Base-by-base conservation (phyloP, 2,113 vertebrate species). In the Odocoileus virginianus region DNA sequence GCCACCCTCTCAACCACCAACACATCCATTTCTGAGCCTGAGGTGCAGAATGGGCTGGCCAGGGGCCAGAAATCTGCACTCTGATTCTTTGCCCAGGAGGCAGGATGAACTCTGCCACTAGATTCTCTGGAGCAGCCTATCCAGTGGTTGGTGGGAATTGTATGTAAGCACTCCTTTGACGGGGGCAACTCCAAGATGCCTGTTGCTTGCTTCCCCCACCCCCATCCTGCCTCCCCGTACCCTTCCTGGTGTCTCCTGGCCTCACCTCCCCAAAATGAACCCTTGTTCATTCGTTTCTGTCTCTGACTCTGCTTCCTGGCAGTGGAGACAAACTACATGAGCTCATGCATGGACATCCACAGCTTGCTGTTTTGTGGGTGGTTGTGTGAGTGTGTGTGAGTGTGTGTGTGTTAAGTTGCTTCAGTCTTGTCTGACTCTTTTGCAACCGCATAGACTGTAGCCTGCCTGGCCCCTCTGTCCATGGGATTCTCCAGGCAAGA, bases 271-370 rank as follows among this genome's bases (percentile, higher is more conserved):
- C 67, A 6, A n/a, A 43, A 28, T 19, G 47, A 43, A 36, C 23
- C 5, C 40, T 33, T 8, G 3, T 15, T 4, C 27, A 3, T 33
- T 21, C 0, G 0, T 27, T 50, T 12, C 16, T 33, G 8, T 36
- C 25, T n/a, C 74, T 1, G 19, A 23, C 23, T 91, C 33, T 47
- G 28, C 33, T 27, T 28, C 45, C 74, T 45, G 3, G 0, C 13
- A 15, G 47, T 4, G 23, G 55, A 40, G 30, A 10, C 21, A 30
- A 15, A 4, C 54, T 2, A 30, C 11, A 0, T 15, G 25, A n/a
- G 57, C 14, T 40, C 17, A 23, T 1, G 1, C 16, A 1, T 21
- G 43, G 4, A 10, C 19, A 0, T 58, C 64, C 10, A 17, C 0
- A 1, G 17, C 67, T 89, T n/a, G 67, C 40, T 25, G 6, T 87